These are phyloP conservation scores for Oithona nana DNA, from an alignment of 2,888 invertebrate genomes.

Conservation along the genomic window DNA sequence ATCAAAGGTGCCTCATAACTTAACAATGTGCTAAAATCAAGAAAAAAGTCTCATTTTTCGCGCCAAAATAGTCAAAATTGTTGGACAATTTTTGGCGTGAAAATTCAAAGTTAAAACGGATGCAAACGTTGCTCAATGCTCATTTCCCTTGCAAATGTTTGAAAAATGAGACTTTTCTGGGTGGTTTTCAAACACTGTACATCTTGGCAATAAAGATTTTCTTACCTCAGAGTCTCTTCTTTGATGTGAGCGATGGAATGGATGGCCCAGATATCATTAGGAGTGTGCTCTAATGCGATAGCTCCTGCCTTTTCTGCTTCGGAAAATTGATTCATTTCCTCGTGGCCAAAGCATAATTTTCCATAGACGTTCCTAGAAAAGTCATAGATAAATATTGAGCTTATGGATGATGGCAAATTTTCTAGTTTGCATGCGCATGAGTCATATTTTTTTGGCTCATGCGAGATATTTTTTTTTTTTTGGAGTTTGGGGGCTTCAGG, in stretches of 20 bases:
- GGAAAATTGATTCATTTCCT: not conserved
- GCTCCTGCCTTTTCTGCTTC: not conserved
- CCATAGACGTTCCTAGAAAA: not conserved
- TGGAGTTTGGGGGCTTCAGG: too few species aligned
- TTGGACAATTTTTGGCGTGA: too few species aligned
- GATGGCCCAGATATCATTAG: constrained; percentile 3
- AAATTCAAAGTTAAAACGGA: too few species aligned
- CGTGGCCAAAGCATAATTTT: constrained; percentile 3
- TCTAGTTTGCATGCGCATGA: too few species aligned
- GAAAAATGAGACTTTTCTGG: not conserved
- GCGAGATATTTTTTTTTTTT: too few species aligned
- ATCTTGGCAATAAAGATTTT: not conserved
- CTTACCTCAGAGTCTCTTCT: not conserved
- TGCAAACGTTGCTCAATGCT: too few species aligned
- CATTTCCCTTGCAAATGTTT: too few species aligned
- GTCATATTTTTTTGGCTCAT: not conserved
- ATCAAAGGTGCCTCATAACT: too few species aligned
- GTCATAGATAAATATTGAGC: not conserved
- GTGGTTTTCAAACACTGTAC: not conserved
- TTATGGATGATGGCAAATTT: too few species aligned
- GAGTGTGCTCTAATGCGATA: not conserved
- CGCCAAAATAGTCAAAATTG: too few species aligned
- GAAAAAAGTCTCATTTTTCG: too few species aligned
- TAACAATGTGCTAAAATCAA: too few species aligned
- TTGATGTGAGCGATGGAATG: not conserved